Percentiles rank a stretch among this genome's conserved stretches.
These are phyloP conservation scores for Brachirus orientalis DNA, from an alignment of 2,113 vertebrate genomes.

Conservation along the genomic window DNA sequence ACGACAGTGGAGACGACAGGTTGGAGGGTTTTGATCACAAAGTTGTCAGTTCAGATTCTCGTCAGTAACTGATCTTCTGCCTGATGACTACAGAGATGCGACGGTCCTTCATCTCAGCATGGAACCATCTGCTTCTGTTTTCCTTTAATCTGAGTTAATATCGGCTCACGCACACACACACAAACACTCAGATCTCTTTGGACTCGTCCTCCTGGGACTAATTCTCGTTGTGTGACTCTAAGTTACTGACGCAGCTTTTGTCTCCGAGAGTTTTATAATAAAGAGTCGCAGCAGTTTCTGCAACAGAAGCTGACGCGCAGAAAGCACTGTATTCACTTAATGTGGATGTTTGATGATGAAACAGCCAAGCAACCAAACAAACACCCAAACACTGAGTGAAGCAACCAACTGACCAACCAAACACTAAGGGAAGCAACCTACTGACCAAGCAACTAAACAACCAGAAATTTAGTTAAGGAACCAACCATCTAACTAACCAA, in stretches of 20 bases:
- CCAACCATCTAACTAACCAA: too few species aligned
- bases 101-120: background rate
- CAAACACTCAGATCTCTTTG: constrained; percentile 9
- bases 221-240: constrained; percentile 9
- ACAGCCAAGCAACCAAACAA: background rate
- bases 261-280: background rate
- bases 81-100: background rate
- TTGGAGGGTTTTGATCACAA: constrained; percentile 11
- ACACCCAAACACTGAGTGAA: background rate
- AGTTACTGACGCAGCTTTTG: background rate
- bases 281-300: background rate
- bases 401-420: background rate
- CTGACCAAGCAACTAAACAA: too few species aligned
- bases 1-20: background rate
- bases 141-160: constrained; percentile 1
- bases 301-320: background rate
- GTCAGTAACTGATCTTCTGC: background rate
- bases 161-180: background rate
- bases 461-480: too few species aligned
- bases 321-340: too few species aligned
- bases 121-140: constrained; percentile 15
- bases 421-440: too few species aligned
- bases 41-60: constrained; percentile 3
- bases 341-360: background rate
- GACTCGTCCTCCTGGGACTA: constrained; percentile 12